Percentiles rank a stretch among this genome's conserved stretches.
phyloP scores from a whole-genome alignment of 2,113 vertebrate species.

The Myanophis thanlyinensis region DNA sequence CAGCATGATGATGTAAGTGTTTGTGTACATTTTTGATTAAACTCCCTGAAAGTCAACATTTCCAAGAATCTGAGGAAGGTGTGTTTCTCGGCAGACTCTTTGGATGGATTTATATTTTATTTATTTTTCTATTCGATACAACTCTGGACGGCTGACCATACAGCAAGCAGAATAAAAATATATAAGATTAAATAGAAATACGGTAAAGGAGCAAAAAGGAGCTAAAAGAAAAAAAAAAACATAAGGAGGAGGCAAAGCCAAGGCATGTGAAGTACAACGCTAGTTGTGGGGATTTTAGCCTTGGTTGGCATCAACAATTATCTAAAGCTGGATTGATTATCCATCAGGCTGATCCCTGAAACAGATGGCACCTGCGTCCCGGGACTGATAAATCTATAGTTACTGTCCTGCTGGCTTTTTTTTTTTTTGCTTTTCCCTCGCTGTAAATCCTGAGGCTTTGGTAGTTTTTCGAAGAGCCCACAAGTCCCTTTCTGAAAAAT shows the following conservation, averaged over 20 bases:
- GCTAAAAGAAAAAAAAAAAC: background rate
- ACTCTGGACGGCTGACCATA: background rate
- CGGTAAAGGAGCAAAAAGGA: background rate
- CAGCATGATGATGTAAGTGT: background rate
- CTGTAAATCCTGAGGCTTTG: background rate
- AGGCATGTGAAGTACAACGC: background rate
- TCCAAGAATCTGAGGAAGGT: background rate
- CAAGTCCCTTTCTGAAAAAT: background rate
- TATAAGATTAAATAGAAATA: background rate
- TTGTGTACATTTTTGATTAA: background rate
- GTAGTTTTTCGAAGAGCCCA: background rate
- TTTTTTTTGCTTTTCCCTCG: background rate
- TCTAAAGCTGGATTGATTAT: background rate
- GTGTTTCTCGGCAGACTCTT: background rate
- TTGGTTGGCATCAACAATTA: background rate
- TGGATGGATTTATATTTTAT: background rate
- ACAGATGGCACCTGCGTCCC: background rate
- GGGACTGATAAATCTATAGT: no score
- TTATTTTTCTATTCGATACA: background rate
- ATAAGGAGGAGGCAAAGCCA: background rate
- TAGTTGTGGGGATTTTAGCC: background rate
- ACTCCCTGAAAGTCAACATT: background rate
- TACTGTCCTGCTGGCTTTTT: fast-evolving
- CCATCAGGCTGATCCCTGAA: background rate
- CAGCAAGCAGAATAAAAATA: background rate